Base-by-base conservation (phyloP, 2,888 invertebrate species). In the Congeria kusceri region DNA sequence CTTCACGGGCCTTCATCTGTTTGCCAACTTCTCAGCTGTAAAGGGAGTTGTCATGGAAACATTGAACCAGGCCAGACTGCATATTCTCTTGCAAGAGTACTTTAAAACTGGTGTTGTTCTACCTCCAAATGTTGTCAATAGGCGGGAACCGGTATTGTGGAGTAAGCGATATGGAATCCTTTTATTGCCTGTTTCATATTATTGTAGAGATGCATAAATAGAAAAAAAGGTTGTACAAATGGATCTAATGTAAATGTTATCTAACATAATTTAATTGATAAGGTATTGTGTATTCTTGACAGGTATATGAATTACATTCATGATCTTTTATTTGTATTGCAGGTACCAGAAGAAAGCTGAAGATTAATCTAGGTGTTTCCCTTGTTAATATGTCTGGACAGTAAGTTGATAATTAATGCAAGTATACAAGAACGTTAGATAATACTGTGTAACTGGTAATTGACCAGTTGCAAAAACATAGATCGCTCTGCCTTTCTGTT, bases 11-110 rank as follows among this genome's bases (percentile, higher is more conserved):
- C 92, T 97, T 20, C 99, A 99, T 94, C 94, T 99, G 20, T 95
- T 95, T 90, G 96, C 97, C 64, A 99, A 99, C 94, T 97, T 97
- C 92, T 95, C 95, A 86, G 98, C 98, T 1, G 97, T 99, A 0
- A 95, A 95, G 83, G 95, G 97, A 0, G 95, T 99, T 13, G 95
- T 96, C 86, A 95, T 98, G 92, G 95, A 96, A 85, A 96, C 96
- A 0, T 95, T 98, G 53, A 99, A 98, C 92, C 96, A 96, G 88
- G 95, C 96, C 29, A 95, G 98, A 64, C 95, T 97, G 84, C 94
- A 96, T 25, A 95, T 96, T 28, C 69, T 93, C 5, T 94, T 98
- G 28, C 95, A 96, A 83, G 94, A 95, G 65, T 98, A 96, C 92
- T 94, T 97, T 72, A 94, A 93, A 25, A 94, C 94, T 7, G 95